These are phyloP conservation scores for Megalops atlanticus DNA, from an alignment of 2,113 vertebrate species.

Conservation along the genomic window DNA sequence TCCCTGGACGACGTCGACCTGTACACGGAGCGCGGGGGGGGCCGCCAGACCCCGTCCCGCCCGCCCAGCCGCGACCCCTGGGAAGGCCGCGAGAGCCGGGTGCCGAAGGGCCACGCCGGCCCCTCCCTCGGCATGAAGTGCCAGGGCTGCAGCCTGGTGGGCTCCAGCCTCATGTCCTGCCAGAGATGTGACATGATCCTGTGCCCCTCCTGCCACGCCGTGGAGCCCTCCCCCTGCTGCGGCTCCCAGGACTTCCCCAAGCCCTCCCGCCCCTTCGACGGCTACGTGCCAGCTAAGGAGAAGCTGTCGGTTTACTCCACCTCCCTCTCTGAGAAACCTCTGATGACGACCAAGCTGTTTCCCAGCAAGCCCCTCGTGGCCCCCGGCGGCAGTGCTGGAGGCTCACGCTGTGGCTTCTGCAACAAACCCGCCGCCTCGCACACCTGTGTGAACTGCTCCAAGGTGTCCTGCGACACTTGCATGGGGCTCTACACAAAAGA, in stretches of 20 bases:
- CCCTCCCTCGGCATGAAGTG: slow-evolving; percentile 81
- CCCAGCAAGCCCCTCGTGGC: slow-evolving; percentile 65
- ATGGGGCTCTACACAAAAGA: slow-evolving; percentile 88
- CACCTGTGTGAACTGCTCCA: slow-evolving; percentile 95
- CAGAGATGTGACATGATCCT: slow-evolving; percentile 86
- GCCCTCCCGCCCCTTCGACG: slow-evolving; percentile 67
- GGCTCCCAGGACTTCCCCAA: slow-evolving; percentile 73
- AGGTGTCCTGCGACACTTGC: slow-evolving; percentile 93
- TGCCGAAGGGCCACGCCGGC: slow-evolving; percentile 80
- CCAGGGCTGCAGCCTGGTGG: slow-evolving; percentile 84
- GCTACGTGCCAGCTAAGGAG: slow-evolving; percentile 73
- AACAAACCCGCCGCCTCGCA: slow-evolving; percentile 87
- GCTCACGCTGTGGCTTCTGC: slow-evolving; percentile 90
- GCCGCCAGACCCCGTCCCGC: slow-evolving; percentile 67
- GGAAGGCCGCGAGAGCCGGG: slow-evolving; percentile 75
- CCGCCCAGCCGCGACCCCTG: slow-evolving; percentile 69
- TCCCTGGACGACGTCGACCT: slow-evolving; percentile 92
- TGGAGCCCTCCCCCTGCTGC: slow-evolving; percentile 73
- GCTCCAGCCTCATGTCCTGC: slow-evolving; percentile 79
- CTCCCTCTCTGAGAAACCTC: slow-evolving; percentile 80
- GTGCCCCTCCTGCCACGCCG: slow-evolving; percentile 69
- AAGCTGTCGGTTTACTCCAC: slow-evolving; percentile 76
- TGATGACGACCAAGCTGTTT: slow-evolving; percentile 72
- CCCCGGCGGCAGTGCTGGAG: slow-evolving; percentile 52
- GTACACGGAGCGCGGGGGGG: slow-evolving; percentile 85